A percentile compares a stretch with the other conserved stretches of the same genome.
These are phyloP conservation scores for Drosophila takahashii DNA, from an alignment of 1,140 invertebrate genomes.

Conservation along the genomic window DNA sequence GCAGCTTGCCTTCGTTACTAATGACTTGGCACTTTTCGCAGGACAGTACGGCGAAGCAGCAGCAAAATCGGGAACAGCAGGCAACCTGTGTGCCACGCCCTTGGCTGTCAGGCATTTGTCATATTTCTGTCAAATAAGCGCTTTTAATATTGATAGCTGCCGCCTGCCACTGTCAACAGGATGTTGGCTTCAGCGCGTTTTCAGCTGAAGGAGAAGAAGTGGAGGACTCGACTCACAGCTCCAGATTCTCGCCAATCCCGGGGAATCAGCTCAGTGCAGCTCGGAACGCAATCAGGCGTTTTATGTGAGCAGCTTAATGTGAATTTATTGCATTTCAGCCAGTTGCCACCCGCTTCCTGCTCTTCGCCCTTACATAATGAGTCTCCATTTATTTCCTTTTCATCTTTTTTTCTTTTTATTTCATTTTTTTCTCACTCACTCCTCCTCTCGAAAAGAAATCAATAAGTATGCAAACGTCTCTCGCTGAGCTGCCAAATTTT, in stretches of 20 bases:
- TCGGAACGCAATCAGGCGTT: slow-evolving; percentile 77
- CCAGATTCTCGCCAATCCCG: background rate
- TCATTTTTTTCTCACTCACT: background rate
- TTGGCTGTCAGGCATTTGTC: slow-evolving; percentile 81
- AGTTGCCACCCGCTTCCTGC: slow-evolving; percentile 16
- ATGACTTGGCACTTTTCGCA: slow-evolving; percentile 77
- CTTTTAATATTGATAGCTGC: slow-evolving; percentile 83
- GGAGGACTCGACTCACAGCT: slow-evolving; percentile 13
- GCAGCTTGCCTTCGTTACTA: slow-evolving; percentile 56
- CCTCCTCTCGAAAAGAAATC: slow-evolving; percentile 38
- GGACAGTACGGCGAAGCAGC: slow-evolving; percentile 36
- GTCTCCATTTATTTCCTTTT: slow-evolving; percentile 51
- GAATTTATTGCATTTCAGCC: slow-evolving; percentile 79
- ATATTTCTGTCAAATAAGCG: slow-evolving; percentile 84
- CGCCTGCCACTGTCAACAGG: slow-evolving; percentile 71
- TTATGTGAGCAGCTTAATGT: slow-evolving; percentile 81
- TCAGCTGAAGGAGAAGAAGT: slow-evolving; percentile 20
- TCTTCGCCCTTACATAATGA: slow-evolving; percentile 58
- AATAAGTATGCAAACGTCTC: slow-evolving; percentile 58
- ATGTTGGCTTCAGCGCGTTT: slow-evolving; percentile 77
- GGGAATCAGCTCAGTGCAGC: slow-evolving; percentile 39
- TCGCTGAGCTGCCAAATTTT: slow-evolving; percentile 61
- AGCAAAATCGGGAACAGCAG: slow-evolving; percentile 11
- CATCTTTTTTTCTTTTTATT: slow-evolving; percentile 9
- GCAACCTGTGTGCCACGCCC: slow-evolving; percentile 64